These are phyloP conservation scores for Gasteruption jaculator DNA, from an alignment of 2,888 invertebrate species.

Conservation along the genomic window DNA sequence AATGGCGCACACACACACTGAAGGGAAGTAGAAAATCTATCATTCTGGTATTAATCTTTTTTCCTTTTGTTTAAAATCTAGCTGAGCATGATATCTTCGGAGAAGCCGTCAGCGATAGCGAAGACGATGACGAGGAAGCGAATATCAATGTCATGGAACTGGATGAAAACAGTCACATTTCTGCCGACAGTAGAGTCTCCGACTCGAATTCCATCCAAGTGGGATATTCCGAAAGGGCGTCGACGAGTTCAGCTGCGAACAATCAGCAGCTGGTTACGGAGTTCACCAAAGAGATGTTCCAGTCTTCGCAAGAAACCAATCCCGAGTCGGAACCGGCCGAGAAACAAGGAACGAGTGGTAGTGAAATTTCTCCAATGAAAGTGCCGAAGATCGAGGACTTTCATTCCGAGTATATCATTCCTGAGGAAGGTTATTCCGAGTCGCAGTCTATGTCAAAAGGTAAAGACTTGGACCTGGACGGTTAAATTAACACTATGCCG, in stretches of 20 bases:
- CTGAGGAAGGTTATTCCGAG: slow-evolving; percentile 36
- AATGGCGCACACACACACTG: no score
- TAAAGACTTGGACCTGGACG: slow-evolving; percentile 13
- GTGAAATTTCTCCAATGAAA: slow-evolving; percentile 24
- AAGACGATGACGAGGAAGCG: slow-evolving; percentile 72
- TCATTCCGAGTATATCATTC: slow-evolving; percentile 42
- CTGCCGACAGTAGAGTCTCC: slow-evolving; percentile 69
- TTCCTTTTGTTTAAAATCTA: slow-evolving; percentile 34
- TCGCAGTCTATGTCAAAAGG: slow-evolving; percentile 31
- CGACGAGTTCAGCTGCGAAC: slow-evolving; percentile 30
- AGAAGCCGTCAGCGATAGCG: slow-evolving; percentile 86
- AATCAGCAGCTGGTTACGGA: slow-evolving; percentile 56
- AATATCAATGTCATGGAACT: slow-evolving; percentile 70
- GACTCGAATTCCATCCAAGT: slow-evolving; percentile 63
- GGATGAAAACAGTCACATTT: slow-evolving; percentile 73
- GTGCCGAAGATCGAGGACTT: slow-evolving; percentile 40
- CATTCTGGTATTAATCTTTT: background rate
- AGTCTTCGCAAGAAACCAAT: slow-evolving; percentile 33
- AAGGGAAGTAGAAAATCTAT: slow-evolving; percentile 3
- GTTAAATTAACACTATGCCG: no score
- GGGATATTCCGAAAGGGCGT: slow-evolving; percentile 39
- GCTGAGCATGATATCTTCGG: slow-evolving; percentile 88
- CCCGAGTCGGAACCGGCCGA: slow-evolving; percentile 27
- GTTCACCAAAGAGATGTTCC: slow-evolving; percentile 63
- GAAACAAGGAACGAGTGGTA: slow-evolving; percentile 28